Conservation (phyloP, 2,113 vertebrate species). For the Sclerurus mexicanus region DNA sequence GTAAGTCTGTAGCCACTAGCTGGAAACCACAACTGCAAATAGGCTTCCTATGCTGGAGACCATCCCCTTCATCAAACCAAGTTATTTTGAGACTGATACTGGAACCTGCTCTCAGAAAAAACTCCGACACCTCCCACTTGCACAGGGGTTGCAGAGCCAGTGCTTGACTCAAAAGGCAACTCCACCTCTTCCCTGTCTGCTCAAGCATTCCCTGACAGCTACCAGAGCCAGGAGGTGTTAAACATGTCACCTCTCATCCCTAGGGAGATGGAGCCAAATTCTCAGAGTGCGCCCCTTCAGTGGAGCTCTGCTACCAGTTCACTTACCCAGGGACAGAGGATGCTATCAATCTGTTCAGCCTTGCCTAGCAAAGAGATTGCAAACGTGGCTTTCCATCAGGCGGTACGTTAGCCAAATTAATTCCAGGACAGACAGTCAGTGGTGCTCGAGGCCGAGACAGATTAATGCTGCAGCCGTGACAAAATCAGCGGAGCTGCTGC, state of each 20-base stretch:
- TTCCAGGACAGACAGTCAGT: not conserved
- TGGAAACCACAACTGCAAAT: not conserved
- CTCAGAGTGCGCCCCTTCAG: not conserved
- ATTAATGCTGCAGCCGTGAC: not conserved
- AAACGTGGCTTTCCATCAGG: not conserved
- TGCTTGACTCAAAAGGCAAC: not conserved
- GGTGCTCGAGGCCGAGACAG: not conserved
- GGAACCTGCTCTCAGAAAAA: not conserved
- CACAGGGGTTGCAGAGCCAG: not conserved
- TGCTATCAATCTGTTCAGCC: not conserved
- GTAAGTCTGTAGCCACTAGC: not conserved
- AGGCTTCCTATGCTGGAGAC: not conserved
- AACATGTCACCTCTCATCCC: not conserved
- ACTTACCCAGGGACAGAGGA: not conserved
- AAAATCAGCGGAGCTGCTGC: not conserved
- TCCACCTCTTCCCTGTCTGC: not conserved
- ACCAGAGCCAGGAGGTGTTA: not conserved
- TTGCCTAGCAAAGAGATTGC: not conserved
- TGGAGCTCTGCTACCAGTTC: not conserved
- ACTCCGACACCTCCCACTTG: not conserved
- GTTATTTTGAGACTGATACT: not conserved
- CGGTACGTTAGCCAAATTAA: not conserved
- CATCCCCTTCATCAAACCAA: not conserved
- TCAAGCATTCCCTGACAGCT: not conserved
- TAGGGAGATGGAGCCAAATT: not conserved